Percentiles rank a stretch among this genome's conserved stretches.
phyloP scores from a whole-genome alignment of 2,113 vertebrate species.

The Silurus meridionalis region DNA sequence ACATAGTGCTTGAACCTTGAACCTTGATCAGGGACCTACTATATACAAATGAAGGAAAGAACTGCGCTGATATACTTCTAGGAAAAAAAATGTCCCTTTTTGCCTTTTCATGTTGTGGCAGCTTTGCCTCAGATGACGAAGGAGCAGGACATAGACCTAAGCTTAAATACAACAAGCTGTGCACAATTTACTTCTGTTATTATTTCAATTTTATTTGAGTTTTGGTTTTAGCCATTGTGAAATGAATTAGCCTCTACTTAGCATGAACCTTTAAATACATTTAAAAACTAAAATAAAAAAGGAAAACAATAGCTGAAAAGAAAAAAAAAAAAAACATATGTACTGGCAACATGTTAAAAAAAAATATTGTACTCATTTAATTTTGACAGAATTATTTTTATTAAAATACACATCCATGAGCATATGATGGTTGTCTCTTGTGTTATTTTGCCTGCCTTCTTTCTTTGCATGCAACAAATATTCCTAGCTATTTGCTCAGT shows the following conservation, averaged over 20 bases:
- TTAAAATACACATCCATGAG: constrained; percentile 98
- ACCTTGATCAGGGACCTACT: constrained; percentile 47
- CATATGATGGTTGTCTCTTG: constrained; percentile 60
- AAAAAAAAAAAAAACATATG: constrained; percentile 74
- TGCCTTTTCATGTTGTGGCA: constrained; percentile 29
- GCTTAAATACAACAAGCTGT: constrained; percentile 71
- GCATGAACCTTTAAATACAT: constrained; percentile 88
- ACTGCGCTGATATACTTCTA: constrained; percentile 33
- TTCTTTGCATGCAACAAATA: neutral
- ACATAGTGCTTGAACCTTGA: constrained; percentile 20
- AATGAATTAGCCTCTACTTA: constrained; percentile 86
- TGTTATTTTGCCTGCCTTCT: constrained; percentile 38
- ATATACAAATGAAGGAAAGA: constrained; percentile 41
- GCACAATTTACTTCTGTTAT: constrained; percentile 77
- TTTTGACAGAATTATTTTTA: constrained; percentile 99
- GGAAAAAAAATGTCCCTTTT: constrained; percentile 31
- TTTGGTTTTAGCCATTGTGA: constrained; percentile 87
- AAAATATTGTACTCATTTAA: constrained; percentile 91
- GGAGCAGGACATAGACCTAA: constrained; percentile 48
- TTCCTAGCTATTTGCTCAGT: neutral
- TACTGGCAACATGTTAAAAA: constrained; percentile 88
- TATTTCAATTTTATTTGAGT: constrained; percentile 76
- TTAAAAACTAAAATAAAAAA: constrained; percentile 78
- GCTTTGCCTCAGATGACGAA: constrained; percentile 36
- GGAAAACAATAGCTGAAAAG: constrained; percentile 67